Evolutionary conservation across 2,113 vertebrate genomes (phyloP), one percentile per base, ranked within the genome.

Genomic region (Tachysurus fulvidraco): DNA sequence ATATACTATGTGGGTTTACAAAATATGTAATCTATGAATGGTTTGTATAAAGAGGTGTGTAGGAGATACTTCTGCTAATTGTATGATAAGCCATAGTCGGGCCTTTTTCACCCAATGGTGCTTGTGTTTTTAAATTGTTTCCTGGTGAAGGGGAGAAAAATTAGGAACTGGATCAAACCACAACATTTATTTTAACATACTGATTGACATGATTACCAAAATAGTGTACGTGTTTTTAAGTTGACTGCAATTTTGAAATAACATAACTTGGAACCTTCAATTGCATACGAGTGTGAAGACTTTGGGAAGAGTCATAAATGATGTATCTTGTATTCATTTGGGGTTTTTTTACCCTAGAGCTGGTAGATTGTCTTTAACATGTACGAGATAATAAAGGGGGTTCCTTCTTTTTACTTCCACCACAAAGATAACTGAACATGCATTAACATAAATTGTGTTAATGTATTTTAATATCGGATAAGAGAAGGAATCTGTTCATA

Each of bases 381-480:
- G 5, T 81, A 30, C 65, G 60, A 80, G 44, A 52, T 6, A 64
- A 16, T 13, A 5, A 82, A 64, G 5, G 11, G 4, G 23, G 59
- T 65, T 64, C 59, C 59, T 64, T 82, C 5, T 82, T 81, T 60
- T 60, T 62, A 62, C 59, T 81, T 81, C 36, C 21, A n/a, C 55
- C 41, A 50, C 4, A 62, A 36, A 80, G 21, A 57, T 80, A 36
- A 36, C n/a, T 52, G 23, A 50, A 73, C 5, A 19, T 71, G 2
- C 73, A 76, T 50, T 50, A 76, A n/a, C 36, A 21, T 74, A 14
- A 36, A 13, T 69, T 23, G 17, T 50, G 46, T 50, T 36, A 50
- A 50, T 5, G 46, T 9, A 50, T 50, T 7, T 50, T 50, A 50
- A 12, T n/a, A 44, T n/a, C 44, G 25, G 5, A 10, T 25, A 52